These are phyloP conservation scores for Phalacrocorax pelagicus DNA, from an alignment of 2,113 vertebrate genomes.

Conservation along the genomic window DNA sequence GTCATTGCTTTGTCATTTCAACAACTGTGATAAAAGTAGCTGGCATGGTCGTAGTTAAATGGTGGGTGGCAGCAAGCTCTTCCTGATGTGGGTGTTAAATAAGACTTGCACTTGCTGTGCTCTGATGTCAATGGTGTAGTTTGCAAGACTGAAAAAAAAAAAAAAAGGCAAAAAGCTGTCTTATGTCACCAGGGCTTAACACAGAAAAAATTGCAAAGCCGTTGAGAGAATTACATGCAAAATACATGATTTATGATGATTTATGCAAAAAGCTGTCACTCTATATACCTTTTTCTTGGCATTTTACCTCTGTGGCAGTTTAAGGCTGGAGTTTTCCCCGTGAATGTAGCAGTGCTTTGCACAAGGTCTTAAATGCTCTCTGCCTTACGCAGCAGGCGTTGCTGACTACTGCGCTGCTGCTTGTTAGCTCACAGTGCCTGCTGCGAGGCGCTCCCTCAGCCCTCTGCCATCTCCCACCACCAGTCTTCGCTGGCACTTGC, in stretches of 20 bases:
- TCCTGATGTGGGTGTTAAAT: fast-evolving
- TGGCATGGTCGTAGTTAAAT: background rate
- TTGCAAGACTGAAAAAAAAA: background rate
- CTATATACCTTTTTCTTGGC: background rate
- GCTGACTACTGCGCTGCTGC: fast-evolving
- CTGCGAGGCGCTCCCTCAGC: background rate
- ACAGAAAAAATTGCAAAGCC: background rate
- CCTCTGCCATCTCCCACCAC: fast-evolving
- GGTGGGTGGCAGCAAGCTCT: background rate
- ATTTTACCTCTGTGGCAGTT: background rate
- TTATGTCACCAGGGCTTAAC: background rate
- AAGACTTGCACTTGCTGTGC: background rate
- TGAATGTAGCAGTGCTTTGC: background rate
- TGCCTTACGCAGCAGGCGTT: background rate
- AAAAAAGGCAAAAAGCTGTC: background rate
- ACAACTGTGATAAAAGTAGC: background rate
- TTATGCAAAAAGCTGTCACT: background rate
- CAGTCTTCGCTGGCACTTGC: background rate
- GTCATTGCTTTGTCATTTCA: background rate
- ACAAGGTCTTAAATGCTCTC: background rate
- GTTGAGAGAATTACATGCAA: background rate
- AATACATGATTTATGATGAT: background rate
- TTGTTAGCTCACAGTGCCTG: background rate
- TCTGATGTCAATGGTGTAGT: background rate
- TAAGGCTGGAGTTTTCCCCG: background rate